Conservation (phyloP, 2,888 invertebrate genomes). For the Chironomus riparius region DNA sequence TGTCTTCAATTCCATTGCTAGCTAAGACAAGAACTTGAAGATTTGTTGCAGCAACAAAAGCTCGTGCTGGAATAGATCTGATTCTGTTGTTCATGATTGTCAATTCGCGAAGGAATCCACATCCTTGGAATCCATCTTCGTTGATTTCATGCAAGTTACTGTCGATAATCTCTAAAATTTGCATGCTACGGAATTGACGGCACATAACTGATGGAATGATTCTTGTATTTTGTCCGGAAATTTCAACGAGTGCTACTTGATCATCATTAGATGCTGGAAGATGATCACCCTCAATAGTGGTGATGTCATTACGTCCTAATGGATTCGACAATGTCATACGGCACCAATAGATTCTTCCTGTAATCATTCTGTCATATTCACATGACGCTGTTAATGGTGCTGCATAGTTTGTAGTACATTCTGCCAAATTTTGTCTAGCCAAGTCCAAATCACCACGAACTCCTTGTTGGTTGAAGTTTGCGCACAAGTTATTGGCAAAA, state of each 20-base stretch:
- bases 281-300: not conserved
- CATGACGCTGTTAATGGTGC: not conserved
- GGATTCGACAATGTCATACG: not conserved
- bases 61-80: not conserved
- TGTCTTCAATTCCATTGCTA: not conserved
- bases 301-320: not conserved
- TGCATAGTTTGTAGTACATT: not conserved
- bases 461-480: not conserved
- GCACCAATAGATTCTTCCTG: not conserved
- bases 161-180: not conserved
- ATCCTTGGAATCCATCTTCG: not conserved
- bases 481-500: not conserved
- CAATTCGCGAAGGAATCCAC: not conserved
- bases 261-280: not conserved
- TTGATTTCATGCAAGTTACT: not conserved
- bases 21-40: not conserved
- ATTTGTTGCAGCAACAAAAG: not conserved
- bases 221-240: not conserved
- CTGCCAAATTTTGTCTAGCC: not conserved
- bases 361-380: not conserved
- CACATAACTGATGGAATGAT: not conserved
- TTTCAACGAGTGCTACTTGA: not conserved
- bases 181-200: not conserved
- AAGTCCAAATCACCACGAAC: not conserved
- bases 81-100: not conserved